Evolutionary conservation across 1,140 invertebrate species (phyloP).

Genomic region (Solenopsis invicta): DNA sequence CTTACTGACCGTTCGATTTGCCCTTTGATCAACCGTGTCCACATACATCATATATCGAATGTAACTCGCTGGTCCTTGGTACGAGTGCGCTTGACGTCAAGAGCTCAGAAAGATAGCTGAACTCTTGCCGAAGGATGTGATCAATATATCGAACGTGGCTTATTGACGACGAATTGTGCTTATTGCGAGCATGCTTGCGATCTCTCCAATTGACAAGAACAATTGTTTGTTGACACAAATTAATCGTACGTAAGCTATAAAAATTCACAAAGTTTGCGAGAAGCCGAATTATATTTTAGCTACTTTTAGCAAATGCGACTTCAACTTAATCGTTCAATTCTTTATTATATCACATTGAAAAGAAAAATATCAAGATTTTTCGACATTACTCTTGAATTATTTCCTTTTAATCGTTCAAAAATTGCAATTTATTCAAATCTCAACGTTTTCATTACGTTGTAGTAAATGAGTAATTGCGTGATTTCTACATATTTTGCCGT

Average conservation of each 20-base stretch:
- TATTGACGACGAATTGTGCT: constrained; percentile 60
- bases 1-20: constrained; percentile 40
- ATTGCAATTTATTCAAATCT: background rate
- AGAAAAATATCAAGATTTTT: background rate
- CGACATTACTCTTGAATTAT: background rate
- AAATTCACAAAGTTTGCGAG: background rate
- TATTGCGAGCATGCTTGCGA: constrained; percentile 43
- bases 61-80: constrained; percentile 42
- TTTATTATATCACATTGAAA: background rate
- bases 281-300: background rate
- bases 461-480: background rate
- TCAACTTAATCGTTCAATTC: background rate
- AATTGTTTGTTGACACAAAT: background rate
- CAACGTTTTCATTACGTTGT: background rate
- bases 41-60: constrained; percentile 49
- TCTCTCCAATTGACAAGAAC: constrained; percentile 30
- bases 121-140: constrained; percentile 38
- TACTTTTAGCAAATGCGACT: background rate
- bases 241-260: constrained; percentile 5
- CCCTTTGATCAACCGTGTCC: constrained; percentile 10
- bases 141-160: constrained; percentile 68
- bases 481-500: constrained; percentile 39
- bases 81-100: constrained; percentile 63
- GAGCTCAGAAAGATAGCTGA: constrained; percentile 52
- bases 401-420: background rate